These are phyloP conservation scores for Columba livia DNA, from an alignment of 2,113 vertebrate species.

Conservation along the genomic window DNA sequence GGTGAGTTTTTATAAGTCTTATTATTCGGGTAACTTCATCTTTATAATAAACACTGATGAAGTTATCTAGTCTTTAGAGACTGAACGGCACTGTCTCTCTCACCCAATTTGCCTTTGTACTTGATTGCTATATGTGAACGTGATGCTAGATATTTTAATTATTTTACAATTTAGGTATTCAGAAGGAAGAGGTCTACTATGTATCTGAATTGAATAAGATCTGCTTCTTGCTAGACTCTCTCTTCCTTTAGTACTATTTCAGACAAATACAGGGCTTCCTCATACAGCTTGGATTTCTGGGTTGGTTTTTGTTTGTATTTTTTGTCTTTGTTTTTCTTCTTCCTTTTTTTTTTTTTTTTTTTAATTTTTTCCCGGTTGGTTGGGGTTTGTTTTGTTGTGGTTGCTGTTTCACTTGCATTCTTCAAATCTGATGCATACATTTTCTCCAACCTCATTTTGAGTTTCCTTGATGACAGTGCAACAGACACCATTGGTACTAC, in stretches of 20 bases:
- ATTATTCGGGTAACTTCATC: neutral
- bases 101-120: neutral
- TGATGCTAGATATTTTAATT: neutral
- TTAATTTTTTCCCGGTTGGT: neutral
- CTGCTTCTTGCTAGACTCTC: neutral
- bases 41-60: neutral
- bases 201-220: neutral
- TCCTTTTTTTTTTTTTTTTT: neutral
- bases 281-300: neutral
- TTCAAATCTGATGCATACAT: neutral
- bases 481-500: neutral
- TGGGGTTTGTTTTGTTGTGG: neutral
- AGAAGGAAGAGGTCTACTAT: neutral
- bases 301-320: neutral
- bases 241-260: neutral
- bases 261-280: neutral
- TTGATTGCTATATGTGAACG: neutral
- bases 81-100: neutral
- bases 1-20: neutral
- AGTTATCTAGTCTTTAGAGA: neutral
- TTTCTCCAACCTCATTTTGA: neutral
- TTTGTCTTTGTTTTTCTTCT: too few relatives aligned
- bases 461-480: neutral
- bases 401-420: neutral
- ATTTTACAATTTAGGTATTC: neutral